phyloP scores from a whole-genome alignment of 2,797 vertebrate genomes.

The Squalus acanthias region DNA sequence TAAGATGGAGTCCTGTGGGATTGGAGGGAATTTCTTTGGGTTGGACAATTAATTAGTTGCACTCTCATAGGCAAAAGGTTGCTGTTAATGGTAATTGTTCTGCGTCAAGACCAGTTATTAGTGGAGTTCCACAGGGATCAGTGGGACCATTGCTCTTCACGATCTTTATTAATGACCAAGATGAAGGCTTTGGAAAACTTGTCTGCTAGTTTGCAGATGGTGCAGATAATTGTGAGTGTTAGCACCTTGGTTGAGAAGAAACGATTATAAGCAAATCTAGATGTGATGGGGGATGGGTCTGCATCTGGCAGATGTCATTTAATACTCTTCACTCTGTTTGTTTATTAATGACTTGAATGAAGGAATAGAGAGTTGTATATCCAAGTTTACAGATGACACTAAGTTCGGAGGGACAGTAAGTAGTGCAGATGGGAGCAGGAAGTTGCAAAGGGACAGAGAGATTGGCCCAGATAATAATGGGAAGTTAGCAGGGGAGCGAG shows the following conservation, averaged over 20 bases:
- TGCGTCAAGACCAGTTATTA: no score
- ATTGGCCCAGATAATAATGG: not conserved
- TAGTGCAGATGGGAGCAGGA: not conserved
- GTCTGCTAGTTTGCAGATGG: not conserved
- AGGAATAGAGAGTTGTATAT: not conserved
- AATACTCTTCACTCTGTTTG: not conserved
- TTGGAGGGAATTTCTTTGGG: no score
- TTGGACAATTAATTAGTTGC: no score
- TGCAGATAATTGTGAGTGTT: not conserved
- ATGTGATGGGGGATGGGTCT: not conserved
- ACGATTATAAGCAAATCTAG: not conserved
- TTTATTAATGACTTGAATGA: not conserved
- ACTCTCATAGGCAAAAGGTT: not conserved
- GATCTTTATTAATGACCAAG: not conserved
- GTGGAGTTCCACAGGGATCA: not conserved
- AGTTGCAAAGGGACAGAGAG: not conserved
- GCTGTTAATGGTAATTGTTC: not conserved
- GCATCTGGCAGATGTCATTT: no score
- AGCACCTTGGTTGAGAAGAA: not conserved
- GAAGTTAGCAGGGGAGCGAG: not conserved
- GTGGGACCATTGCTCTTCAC: not conserved
- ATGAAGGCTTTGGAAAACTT: not conserved
- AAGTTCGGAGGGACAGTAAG: not conserved
- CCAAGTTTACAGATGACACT: not conserved
- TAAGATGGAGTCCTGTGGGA: no score